Base-by-base conservation (phyloP, 2,888 invertebrate genomes). In the Uloborus plumipes region DNA sequence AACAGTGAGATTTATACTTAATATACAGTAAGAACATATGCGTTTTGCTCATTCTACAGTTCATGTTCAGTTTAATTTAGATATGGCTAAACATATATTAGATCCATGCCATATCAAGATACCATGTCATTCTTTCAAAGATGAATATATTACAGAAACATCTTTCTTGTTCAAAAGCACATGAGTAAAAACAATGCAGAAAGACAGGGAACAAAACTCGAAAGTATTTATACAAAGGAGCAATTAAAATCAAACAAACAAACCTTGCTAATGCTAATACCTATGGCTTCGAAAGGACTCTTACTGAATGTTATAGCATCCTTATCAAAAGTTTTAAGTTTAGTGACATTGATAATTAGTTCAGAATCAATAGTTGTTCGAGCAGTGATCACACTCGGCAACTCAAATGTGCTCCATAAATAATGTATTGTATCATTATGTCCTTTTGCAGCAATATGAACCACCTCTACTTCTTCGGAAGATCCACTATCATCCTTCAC, bases 371-470 rank as follows among this genome's bases (percentile, higher is more conserved):
- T 59, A 7, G 73, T 47, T 49, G 83, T 78, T 59, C 69, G 77
- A 1, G 73, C 66, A 16, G 77, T 49, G 51, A 83, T 64, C 9
- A 78, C 64, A 78, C 77, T 78, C 16, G 83, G 83, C 22, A 69
- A 55, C 53, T 69, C 58, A 39, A 65, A 78, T 11, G 78, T 55
- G 31, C 77, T 78, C 83, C 83, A 83, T 4, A 83, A n/a, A 49
- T 67, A 83, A 72, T 83, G 83, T 6, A 83, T 20, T 39, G 47
- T 47, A 59, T 83, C 78, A 18, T 73, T 39, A 18, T 47, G 15
- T 49, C 78, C 73, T 26, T 53, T 50, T 31, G 83, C 73, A 26
- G 16, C 50, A 26, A 83, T 51, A 59, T 83, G 55, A 13, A 72
- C 47, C 2, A 83, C n/a, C 77, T 78, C 50, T 16, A 15, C n/a